Base-by-base conservation (phyloP, 2,797 vertebrate species). In the Leptoclinus maculatus region DNA sequence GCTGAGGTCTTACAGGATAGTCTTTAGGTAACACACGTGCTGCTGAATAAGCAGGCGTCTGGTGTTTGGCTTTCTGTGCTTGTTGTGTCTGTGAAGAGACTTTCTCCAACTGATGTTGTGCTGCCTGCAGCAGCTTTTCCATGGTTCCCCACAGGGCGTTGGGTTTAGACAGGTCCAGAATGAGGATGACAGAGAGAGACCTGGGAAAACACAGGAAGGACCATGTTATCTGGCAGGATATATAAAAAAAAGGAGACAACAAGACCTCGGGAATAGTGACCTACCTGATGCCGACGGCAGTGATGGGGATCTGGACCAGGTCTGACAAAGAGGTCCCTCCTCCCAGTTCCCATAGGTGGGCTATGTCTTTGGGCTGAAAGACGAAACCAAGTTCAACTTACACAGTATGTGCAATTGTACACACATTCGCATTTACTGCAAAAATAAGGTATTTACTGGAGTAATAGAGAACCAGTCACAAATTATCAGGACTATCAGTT, bases 341-440 rank as follows among this genome's bases (percentile, higher is more conserved):
- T 81, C 98, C 98, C 65, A 99, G 92, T 88, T 99, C 98, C 98
- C 98, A 99, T 80, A 99, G 93, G 84, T 99, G 97, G 85, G 97
- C 97, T 74, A 98, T 93, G 86, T 99, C 96, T 94, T 98, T 99
- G 63, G 96, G 96, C 98, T 99, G 88, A 68, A 74, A 66, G n/a
- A 57, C 7, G 21, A 80, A 67, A 76, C 14, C 5, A 47, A 58
- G 64, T 5, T 32, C 36, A 58, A 54, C 10, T 49, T 51, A 51
- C 5, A 53, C 0, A 59, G 17, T 17, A 43, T 34, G 25, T 38
- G 17, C 5, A 65, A 19, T 19, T 41, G 7, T 27, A 45, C 27
- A 64, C 19, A 32, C 1, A 23, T 76, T 58, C 5, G 11, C 14
- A 38, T 72, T 68, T 51, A 34, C 10, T 65, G 32, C 39, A 65